Evolutionary conservation across 1,140 invertebrate genomes (phyloP).

Genomic region (Limonius californicus): DNA sequence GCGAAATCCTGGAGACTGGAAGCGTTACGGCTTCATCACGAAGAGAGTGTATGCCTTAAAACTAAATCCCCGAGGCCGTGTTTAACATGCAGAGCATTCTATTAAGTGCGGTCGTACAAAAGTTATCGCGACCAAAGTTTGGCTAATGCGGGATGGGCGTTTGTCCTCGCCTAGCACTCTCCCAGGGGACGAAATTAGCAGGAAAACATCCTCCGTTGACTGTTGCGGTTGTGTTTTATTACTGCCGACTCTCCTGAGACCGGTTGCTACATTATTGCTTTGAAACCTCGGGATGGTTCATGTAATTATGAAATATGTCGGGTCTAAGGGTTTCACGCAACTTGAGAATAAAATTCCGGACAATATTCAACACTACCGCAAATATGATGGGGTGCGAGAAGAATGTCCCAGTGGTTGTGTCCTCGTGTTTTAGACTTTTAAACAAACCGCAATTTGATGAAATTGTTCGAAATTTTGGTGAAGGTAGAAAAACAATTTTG

Average conservation of each 20-base stretch:
- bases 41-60: constrained; percentile 1
- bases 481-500: too few species aligned
- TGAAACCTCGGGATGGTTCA: background rate
- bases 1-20: constrained; percentile 3
- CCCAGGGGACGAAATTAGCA: constrained; percentile 27
- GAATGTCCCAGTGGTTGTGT: too few species aligned
- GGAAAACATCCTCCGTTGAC: constrained; percentile 20
- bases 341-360: background rate
- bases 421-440: too few species aligned
- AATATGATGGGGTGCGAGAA: background rate
- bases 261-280: constrained; percentile 4
- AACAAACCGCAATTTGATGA: too few species aligned
- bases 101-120: constrained; percentile 28
- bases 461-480: too few species aligned
- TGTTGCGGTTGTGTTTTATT: constrained; percentile 31
- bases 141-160: constrained; percentile 23
- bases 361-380: background rate
- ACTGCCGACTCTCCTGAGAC: background rate
- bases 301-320: constrained; percentile 4
- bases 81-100: constrained; percentile 33
- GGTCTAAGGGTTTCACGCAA: constrained; percentile 1
- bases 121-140: constrained; percentile 21
- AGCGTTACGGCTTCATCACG: constrained; percentile 9
- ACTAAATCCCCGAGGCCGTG: constrained; percentile 16
- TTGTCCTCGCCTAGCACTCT: constrained; percentile 21